Evolutionary conservation across 2,888 invertebrate genomes (phyloP), one percentile per base, ranked within the genome.

Genomic region (Cheilosia impressa): DNA sequence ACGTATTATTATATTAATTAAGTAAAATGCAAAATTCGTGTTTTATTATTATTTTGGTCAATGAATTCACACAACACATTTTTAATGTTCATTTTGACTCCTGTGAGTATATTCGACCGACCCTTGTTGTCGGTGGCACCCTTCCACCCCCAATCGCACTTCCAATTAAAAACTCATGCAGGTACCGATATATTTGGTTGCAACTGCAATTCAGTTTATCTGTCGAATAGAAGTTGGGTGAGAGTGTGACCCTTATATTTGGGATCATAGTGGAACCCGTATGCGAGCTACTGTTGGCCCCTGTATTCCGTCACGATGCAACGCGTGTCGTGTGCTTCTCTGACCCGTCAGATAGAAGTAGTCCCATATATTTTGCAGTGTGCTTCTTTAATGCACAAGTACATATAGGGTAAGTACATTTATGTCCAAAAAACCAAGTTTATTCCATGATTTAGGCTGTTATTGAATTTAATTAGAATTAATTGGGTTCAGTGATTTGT

Each of bases 401-500:
- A 62, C 9, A 19, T 17, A 17, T 9, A 34, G 22, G n/a, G 45
- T 24, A 27, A 9, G 66, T 34, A 10, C 38, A 13, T 38, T 13
- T 13, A 19, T 65, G 13, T 34, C 72, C 13, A 65, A 63, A 63
- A 72, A 60, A 50, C 41, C 10, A 52, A 47, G 27, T 15, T 47
- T 73, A 31, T 22, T 77, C 19, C 47, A 69, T 68, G 50, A 71
- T 68, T 62, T n/a, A 57, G 71, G 52, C 72, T 77, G 68, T 45
- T 63, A 77, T 72, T 81, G 76, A 77, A 81, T 77, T 77, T 72
- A 72, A 85, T 85, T 85, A 81, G 81, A 62, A 85, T 85, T 81
- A 85, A 85, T 85, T 85, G 85, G 62, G 76, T 81, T 85, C 81
- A 77, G 62, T 85, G 85, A 85, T 85, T 85, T 85, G 85, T 80